These are phyloP conservation scores for Calliopsis andreniformis DNA, from an alignment of 1,140 invertebrate genomes.

Conservation along the genomic window DNA sequence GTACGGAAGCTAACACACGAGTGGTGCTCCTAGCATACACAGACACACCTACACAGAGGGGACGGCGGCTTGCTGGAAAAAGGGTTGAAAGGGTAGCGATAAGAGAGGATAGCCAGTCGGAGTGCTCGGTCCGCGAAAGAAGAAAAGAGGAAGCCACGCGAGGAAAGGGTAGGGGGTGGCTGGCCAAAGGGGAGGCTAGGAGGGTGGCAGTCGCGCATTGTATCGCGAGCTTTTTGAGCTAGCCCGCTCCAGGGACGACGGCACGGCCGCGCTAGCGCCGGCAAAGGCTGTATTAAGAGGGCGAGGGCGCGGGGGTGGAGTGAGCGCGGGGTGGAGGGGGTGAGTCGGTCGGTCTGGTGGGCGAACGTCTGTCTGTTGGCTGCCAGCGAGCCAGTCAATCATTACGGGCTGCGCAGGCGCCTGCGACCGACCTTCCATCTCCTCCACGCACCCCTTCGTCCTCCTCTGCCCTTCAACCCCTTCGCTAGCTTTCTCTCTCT, in stretches of 20 bases:
- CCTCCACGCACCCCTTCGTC: slow-evolving; percentile 44
- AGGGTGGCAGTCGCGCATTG: slow-evolving; percentile 64
- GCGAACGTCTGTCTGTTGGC: slow-evolving; percentile 82
- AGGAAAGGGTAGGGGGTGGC: background rate
- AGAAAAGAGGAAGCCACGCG: slow-evolving; percentile 58
- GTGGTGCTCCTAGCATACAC: slow-evolving; percentile 3
- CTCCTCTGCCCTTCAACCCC: slow-evolving; percentile 45
- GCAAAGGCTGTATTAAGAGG: slow-evolving; percentile 56
- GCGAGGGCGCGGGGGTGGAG: slow-evolving; percentile 29
- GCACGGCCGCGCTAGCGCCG: slow-evolving; percentile 39
- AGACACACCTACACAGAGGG: background rate
- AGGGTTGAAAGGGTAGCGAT: slow-evolving; percentile 65
- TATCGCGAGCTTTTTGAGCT: slow-evolving; percentile 81
- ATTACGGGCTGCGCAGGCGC: slow-evolving; percentile 81
- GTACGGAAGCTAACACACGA: slow-evolving; percentile 13
- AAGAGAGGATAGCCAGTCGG: slow-evolving; percentile 54
- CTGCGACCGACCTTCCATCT: slow-evolving; percentile 56
- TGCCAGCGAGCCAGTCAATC: slow-evolving; percentile 82
- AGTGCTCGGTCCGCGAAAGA: slow-evolving; percentile 60
- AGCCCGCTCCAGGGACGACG: slow-evolving; percentile 65
- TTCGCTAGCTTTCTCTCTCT: slow-evolving; percentile 14
- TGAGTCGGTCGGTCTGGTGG: slow-evolving; percentile 69
- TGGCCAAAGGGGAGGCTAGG: slow-evolving; percentile 30
- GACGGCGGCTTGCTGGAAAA: slow-evolving; percentile 43
- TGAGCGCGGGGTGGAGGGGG: slow-evolving; percentile 55